Percentiles rank a stretch among this genome's conserved stretches.
Conservation (phyloP, 2,888 invertebrate genomes). For the Tetragonula carbonaria region DNA sequence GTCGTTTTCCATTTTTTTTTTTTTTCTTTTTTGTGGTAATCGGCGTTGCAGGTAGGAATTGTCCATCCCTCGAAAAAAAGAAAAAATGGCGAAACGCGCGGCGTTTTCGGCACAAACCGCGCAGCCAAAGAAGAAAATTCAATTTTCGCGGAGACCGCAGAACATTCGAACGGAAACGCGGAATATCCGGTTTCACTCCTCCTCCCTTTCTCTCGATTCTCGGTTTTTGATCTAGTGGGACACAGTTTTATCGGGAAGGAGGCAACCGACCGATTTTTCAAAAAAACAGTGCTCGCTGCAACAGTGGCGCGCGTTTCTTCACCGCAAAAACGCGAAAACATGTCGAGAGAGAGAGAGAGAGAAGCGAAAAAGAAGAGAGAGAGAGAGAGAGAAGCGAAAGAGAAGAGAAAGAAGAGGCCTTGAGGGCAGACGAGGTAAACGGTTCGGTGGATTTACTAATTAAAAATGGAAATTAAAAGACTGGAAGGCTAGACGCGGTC, state of each 20-base stretch:
- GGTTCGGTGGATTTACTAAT: constrained; percentile 70
- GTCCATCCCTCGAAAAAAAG: too few species aligned
- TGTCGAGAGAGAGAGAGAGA: constrained; percentile 19
- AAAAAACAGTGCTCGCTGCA: constrained; percentile 25
- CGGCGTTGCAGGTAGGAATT: neutral
- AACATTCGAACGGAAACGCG: constrained; percentile 24
- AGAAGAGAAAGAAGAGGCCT: constrained; percentile 34
- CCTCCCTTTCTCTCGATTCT: neutral
- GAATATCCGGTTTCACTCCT: constrained; percentile 11
- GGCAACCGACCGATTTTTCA: constrained; percentile 43
- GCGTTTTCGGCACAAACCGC: constrained; percentile 3
- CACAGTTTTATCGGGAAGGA: constrained; percentile 42
- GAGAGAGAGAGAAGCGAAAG: constrained; percentile 4
- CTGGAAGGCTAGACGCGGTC: constrained; percentile 24
- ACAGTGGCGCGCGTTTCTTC: constrained; percentile 36
- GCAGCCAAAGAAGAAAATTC: constrained; percentile 39
- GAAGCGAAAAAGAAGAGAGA: neutral
- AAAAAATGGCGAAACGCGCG: neutral
- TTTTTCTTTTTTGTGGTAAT: neutral
- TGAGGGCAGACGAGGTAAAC: constrained; percentile 56
- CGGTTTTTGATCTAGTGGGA: constrained; percentile 46
- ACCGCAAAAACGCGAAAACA: constrained; percentile 42
- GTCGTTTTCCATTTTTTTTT: too few species aligned
- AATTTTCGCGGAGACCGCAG: constrained; percentile 28
- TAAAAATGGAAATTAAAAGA: constrained; percentile 72